A percentile compares a stretch with the other conserved stretches of the same genome.
phyloP scores from a whole-genome alignment of 2,113 vertebrate genomes.

The Morone chrysops region DNA sequence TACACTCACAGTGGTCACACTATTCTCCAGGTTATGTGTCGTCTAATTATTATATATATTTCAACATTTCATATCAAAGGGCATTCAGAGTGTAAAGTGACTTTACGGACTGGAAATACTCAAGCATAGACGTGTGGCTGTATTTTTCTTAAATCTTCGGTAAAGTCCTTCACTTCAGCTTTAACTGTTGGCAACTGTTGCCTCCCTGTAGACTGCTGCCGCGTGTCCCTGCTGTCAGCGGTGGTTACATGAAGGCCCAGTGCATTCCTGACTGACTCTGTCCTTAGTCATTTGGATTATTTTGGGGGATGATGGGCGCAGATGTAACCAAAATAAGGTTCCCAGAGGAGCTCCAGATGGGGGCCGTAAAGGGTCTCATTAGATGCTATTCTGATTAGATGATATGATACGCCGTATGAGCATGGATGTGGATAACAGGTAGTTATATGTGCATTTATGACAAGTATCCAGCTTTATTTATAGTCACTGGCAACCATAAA shows the following conservation, averaged over 20 bases:
- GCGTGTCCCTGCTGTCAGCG: background rate
- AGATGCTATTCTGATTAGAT: constrained; percentile 11
- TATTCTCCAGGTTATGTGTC: constrained; percentile 16
- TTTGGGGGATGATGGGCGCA: background rate
- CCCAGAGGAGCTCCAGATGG: constrained; percentile 16
- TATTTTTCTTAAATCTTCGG: too few relatives aligned
- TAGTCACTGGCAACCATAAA: background rate
- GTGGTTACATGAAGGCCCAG: background rate
- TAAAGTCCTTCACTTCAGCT: background rate
- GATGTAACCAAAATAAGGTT: constrained; percentile 23
- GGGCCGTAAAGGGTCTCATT: background rate
- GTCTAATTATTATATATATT: background rate
- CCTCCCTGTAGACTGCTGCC: background rate
- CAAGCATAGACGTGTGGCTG: too few relatives aligned
- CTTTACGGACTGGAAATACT: background rate
- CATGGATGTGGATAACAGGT: background rate
- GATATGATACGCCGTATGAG: background rate
- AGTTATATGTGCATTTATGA: background rate
- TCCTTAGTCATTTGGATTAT: constrained; percentile 19
- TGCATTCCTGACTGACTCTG: constrained; percentile 4
- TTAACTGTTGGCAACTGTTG: background rate
- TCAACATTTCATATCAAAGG: background rate
- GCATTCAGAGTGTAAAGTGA: background rate
- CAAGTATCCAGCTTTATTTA: background rate
- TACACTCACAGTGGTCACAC: constrained; percentile 15